A percentile compares a stretch with the other conserved stretches of the same genome.
These are phyloP conservation scores for Lordiphosa andalusiaca DNA, from an alignment of 2,888 invertebrate species.

Conservation along the genomic window DNA sequence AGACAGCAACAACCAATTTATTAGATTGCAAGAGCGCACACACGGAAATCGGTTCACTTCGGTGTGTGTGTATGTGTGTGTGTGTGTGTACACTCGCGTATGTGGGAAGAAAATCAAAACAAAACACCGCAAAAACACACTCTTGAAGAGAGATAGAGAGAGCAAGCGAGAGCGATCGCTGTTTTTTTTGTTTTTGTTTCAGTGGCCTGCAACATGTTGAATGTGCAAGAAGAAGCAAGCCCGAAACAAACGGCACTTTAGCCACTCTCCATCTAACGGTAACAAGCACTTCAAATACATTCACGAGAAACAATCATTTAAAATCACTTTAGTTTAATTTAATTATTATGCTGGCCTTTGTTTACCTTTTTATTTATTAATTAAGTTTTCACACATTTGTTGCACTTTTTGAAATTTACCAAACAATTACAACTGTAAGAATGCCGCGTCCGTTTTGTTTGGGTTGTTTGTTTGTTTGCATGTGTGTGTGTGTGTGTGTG, in stretches of 20 bases:
- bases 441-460: no score
- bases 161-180: constrained; percentile 13
- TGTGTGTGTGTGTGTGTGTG: constrained; percentile 7
- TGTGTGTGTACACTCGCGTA: constrained; percentile 35
- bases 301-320: no score
- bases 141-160: constrained; percentile 12
- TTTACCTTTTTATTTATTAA: no score
- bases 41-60: constrained; percentile 54
- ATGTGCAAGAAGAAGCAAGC: constrained; percentile 25
- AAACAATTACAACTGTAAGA: no score
- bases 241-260: no score
- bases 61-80: constrained; percentile 22
- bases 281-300: no score
- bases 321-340: no score
- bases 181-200: constrained; percentile 31
- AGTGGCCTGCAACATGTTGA: constrained; percentile 64
- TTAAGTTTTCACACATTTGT: no score
- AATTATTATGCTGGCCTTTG: no score
- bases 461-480: background rate
- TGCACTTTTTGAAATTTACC: no score
- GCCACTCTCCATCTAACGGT: no score
- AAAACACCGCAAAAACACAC: constrained; percentile 62
- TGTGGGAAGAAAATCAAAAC: constrained; percentile 63
- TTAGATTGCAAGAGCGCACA: constrained; percentile 58
- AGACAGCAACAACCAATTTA: constrained; percentile 41